A percentile compares a stretch with the other conserved stretches of the same genome.
Conservation (phyloP, 2,888 invertebrate genomes). For the Nemoura dubitans region DNA sequence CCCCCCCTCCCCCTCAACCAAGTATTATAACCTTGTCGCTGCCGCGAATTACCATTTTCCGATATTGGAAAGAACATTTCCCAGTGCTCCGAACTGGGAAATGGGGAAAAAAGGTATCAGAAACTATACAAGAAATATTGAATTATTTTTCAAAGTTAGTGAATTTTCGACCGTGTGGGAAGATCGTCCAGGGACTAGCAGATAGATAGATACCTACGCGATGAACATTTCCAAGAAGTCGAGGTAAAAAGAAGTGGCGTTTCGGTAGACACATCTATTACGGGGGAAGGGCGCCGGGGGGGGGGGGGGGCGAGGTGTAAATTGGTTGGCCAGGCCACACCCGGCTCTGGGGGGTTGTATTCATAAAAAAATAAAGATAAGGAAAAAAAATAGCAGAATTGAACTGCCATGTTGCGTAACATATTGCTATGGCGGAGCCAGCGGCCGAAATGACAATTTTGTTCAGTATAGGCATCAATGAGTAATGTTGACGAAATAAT, state of each 20-base stretch:
- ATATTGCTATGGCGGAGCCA: not conserved
- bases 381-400: constrained; percentile 29
- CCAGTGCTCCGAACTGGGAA: not conserved
- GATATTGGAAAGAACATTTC: not conserved
- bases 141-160: constrained; percentile 39
- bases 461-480: not conserved
- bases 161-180: constrained; percentile 1
- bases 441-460: not conserved
- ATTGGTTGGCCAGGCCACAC: constrained; percentile 22
- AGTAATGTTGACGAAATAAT: not conserved
- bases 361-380: constrained; percentile 38
- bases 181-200: constrained; percentile 13
- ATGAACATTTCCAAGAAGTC: not conserved
- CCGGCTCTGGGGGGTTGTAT: constrained; percentile 27
- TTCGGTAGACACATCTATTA: constrained; percentile 32
- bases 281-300: not conserved
- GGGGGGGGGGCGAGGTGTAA: constrained; percentile 36
- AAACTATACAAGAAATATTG: constrained; percentile 31
- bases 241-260: not conserved
- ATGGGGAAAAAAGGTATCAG: constrained; percentile 3
- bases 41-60: not conserved
- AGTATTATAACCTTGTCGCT: not conserved
- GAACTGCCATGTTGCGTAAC: constrained; percentile 20
- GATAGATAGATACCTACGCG: not conserved
- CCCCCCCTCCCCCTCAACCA: not conserved